phyloP scores from a whole-genome alignment of 2,113 vertebrate species.

The Protobothrops mucrosquamatus region DNA sequence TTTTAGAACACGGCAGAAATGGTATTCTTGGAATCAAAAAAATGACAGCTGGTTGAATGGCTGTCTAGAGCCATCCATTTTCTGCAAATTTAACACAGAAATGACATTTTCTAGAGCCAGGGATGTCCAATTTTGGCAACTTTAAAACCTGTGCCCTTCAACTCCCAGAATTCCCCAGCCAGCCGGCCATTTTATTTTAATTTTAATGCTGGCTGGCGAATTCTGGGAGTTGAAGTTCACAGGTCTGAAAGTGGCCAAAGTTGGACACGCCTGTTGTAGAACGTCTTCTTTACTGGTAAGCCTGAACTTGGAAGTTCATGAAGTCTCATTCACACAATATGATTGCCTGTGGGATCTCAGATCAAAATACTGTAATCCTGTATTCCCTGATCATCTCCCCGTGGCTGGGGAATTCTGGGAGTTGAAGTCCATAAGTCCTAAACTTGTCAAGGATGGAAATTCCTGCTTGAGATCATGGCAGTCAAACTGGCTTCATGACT shows the following conservation, averaged over 20 bases:
- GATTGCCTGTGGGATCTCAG: no score
- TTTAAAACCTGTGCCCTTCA: background rate
- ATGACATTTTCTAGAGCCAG: background rate
- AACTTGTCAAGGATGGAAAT: background rate
- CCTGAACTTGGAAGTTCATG: no score
- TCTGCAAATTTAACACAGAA: background rate
- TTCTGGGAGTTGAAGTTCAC: no score
- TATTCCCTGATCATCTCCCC: no score
- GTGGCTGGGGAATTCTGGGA: background rate
- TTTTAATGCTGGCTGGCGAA: background rate
- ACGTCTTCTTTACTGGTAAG: no score
- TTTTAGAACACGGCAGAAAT: constrained; percentile 29
- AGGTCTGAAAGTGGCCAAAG: no score
- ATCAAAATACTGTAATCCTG: no score
- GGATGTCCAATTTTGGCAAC: background rate
- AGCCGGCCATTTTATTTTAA: no score
- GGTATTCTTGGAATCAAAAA: constrained; percentile 25
- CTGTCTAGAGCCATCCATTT: background rate
- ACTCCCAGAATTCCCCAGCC: background rate
- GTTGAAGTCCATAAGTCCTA: background rate
- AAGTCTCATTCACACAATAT: no score
- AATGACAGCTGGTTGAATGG: background rate
- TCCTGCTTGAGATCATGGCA: background rate
- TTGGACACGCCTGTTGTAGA: no score
- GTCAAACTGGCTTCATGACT: background rate